Base-by-base conservation (phyloP, 1,140 invertebrate genomes). In the Sycophaga agraensis region DNA sequence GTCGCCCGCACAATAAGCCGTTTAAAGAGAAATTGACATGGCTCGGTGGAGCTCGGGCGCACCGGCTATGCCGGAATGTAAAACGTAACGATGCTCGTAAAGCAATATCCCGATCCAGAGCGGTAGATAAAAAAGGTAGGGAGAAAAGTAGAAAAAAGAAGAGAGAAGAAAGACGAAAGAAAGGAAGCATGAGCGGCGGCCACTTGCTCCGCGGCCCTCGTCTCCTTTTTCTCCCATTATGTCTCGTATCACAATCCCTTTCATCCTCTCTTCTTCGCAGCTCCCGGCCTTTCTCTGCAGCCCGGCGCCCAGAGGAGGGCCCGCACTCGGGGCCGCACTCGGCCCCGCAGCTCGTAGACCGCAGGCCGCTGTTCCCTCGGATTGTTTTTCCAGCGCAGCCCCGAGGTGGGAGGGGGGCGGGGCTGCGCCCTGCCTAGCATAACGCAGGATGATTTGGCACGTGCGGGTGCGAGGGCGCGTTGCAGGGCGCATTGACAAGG, bases 111-210 rank as follows among this genome's bases (percentile, higher is more conserved):
- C 28, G 49, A 60, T 60, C 48, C 35, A 5, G 28, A 50, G 37
- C n/a, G n/a, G 19, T 24, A 42, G 58, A 59, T 53, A 54, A 60
- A 59, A 54, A 60, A 60, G 39, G 40, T n/a, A n/a, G n/a, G n/a
- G n/a, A n/a, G n/a, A n/a, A n/a, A n/a, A n/a, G n/a, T n/a, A n/a
- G n/a, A n/a, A n/a, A n/a, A n/a, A n/a, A n/a, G n/a, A n/a, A n/a
- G n/a, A n/a, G n/a, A n/a, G n/a, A n/a, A n/a, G n/a, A n/a, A n/a
- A n/a, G n/a, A n/a, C n/a, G n/a, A n/a, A n/a, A n/a, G n/a, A n/a
- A n/a, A n/a, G n/a, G n/a, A n/a, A n/a, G n/a, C n/a, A n/a, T n/a
- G n/a, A n/a, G n/a, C n/a, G n/a, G n/a, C n/a, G n/a, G n/a, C n/a
- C 48, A 59, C 57, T 59, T 59, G 57, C 43, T 60, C 31, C 37